Evolutionary conservation across 2,888 invertebrate genomes (phyloP).

Genomic region (Drosophila kuntzei): DNA sequence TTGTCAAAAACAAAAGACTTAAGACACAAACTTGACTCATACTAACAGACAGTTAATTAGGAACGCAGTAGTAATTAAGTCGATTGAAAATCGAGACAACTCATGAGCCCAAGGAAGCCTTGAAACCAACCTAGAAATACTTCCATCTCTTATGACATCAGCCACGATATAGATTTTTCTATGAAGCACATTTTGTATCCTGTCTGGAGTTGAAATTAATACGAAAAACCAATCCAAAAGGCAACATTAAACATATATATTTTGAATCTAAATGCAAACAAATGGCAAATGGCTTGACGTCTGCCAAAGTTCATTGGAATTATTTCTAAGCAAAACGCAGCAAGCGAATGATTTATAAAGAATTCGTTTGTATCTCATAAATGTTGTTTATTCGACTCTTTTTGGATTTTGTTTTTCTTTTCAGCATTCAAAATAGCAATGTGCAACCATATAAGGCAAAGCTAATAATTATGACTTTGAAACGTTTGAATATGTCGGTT

Average conservation of each 20-base stretch:
- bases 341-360: constrained; percentile 72
- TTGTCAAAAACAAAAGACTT: constrained; percentile 44
- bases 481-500: constrained; percentile 41
- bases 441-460: constrained; percentile 65
- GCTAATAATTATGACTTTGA: constrained; percentile 70
- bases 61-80: constrained; percentile 34
- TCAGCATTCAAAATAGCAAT: constrained; percentile 44
- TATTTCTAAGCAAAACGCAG: constrained; percentile 49
- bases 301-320: constrained; percentile 75
- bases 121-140: constrained; percentile 46
- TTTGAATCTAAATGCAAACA: constrained; percentile 61
- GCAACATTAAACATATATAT: constrained; percentile 17
- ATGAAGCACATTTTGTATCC: constrained; percentile 29
- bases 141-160: constrained; percentile 46
- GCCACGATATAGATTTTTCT: background rate
- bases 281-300: constrained; percentile 55
- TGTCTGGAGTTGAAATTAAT: constrained; percentile 33
- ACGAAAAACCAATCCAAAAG: constrained; percentile 26
- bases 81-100: constrained; percentile 26
- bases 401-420: constrained; percentile 31
- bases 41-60: constrained; percentile 40
- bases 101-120: constrained; percentile 29
- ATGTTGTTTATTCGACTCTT: constrained; percentile 23
- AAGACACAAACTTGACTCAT: constrained; percentile 37
- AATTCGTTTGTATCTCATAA: constrained; percentile 52